A percentile compares a stretch with the other conserved stretches of the same genome.
Evolutionary conservation across 2,113 vertebrate species (phyloP).

Genomic region (Antennarius striatus): DNA sequence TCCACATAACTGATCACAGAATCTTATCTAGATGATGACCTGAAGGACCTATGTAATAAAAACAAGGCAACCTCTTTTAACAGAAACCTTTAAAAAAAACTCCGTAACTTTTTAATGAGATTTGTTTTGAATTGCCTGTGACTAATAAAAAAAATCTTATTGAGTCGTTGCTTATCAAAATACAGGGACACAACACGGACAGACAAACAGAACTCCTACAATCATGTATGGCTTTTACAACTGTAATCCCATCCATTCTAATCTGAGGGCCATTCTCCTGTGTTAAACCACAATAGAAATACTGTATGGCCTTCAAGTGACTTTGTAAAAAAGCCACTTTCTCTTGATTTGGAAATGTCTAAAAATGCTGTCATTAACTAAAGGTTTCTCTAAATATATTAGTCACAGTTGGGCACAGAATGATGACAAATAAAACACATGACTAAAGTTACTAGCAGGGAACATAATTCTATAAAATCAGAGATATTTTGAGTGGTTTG

Average conservation of each 20-base stretch:
- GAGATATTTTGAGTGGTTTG: conserved; percentile 3
- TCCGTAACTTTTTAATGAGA: too few relatives aligned
- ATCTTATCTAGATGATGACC: conserved; percentile 17
- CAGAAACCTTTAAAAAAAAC: conserved; percentile 36
- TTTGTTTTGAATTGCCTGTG: too few relatives aligned
- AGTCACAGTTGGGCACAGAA: conserved; percentile 17
- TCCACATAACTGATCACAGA: conserved; percentile 8
- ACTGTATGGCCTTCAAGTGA: conserved; percentile 27
- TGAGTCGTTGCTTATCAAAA: conserved; percentile 10
- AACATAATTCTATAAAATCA: conserved; percentile 12
- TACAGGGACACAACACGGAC: conserved; percentile 15
- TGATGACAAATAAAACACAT: neutral
- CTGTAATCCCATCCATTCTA: neutral
- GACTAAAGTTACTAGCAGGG: conserved; percentile 7
- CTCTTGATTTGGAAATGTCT: conserved; percentile 5
- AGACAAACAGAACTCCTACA: conserved; percentile 10
- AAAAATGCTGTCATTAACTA: neutral
- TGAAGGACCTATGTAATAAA: conserved; percentile 2
- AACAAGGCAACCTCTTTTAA: conserved; percentile 8
- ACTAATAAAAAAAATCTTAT: neutral
- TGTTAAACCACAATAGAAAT: conserved; percentile 1
- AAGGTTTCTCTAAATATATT: conserved; percentile 17
- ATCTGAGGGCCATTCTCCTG: neutral
- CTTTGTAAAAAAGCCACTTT: conserved; percentile 1
- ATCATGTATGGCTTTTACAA: neutral